Base-by-base conservation (phyloP, 2,888 invertebrate species). In the Xestia c-nigrum region DNA sequence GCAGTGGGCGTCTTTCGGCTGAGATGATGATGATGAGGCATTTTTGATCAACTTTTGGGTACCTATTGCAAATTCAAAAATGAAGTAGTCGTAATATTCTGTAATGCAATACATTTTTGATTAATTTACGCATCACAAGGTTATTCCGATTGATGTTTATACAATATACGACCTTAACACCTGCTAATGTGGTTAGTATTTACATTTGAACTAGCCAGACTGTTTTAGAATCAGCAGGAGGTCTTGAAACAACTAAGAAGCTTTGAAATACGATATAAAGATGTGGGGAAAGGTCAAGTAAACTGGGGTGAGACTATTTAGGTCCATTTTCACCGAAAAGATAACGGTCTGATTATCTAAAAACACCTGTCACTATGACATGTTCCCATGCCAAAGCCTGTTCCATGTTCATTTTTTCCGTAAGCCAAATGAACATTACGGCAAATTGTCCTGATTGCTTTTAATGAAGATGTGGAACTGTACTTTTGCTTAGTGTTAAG, bases 111-210 rank as follows among this genome's bases (percentile, higher is more conserved):
- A 40, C 21, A 47, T 40, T 72, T 78, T 50, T 65, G 19, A 64
- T 57, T 57, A 57, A 65, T 72, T 65, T 16, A 73, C 80, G 21
- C 57, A 57, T 14, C 5, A 24, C 43, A 24, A 74, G 55, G 63
- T 64, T 64, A 57, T 16, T 43, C 43, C 31, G 55, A 24, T 1
- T 16, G 6, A 38, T 67, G 38, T 75, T n/a, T 38, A 68, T 19
- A 24, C 63, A 64, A 68, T 24, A 68, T 2, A 5, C n/a, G 63
- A 81, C 75, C 79, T 81, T 68, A 68, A 40, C 1, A 64, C 1
- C 21, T 69, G 64, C 57, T 79, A 79, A 79, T 81, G 79, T 57
- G 68, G 43, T 78, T 66, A 31, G 14, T 68, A 40, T 78, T 78
- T 67, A 63, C 55, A 38, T 74, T 50, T 57, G 16, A 16, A 63